Evolutionary conservation across 2,113 vertebrate species (phyloP), one percentile per base, ranked within the genome.

Genomic region (Platycercus adscitus): DNA sequence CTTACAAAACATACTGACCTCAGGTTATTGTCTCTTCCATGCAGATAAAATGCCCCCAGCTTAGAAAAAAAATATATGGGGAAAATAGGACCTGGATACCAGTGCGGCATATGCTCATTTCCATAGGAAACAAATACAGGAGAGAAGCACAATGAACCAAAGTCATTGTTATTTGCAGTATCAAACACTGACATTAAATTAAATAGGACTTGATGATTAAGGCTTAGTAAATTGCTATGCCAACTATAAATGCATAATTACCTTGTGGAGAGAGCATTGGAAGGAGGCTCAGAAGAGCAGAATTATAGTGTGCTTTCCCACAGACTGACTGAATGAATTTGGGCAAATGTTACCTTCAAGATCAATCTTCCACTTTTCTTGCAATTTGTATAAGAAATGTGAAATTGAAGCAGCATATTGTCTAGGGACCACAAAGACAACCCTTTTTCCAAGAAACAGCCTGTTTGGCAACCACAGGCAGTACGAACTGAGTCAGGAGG

Each of bases 401-500:
- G 41, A 71, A 89, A 87, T 60, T 24, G 18, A 92, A 78, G 53
- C 44, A 96, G 52, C 55, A 68, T 78, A 73, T 73, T 90, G 41
- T 58, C 86, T 73, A 43, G 64, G 28, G 64, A 73, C n/a, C 24
- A 88, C 53, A 82, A 79, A 93, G n/a, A 49, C 29, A 69, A 50
- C 18, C 18, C 17, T 80, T 92, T 49, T 77, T 29, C 82, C 91
- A 90, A 84, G 55, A 81, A 96, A 68, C 46, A 83, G 60, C 28
- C 64, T 91, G 76, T 77, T 91, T 92, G 83, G 96, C 92, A 96
- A 70, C 37, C 41, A 77, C 71, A 83, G 49, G 49, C 64, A 41
- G 88, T 49, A 85, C 73, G 76, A 70, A 93, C 53, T 90, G 86
- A 94, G 94, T 83, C 95, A 95, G 86, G 64, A 93, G 61, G 72